Base-by-base conservation (phyloP, 2,797 vertebrate species). In the Tympanoctomys barrerae region DNA sequence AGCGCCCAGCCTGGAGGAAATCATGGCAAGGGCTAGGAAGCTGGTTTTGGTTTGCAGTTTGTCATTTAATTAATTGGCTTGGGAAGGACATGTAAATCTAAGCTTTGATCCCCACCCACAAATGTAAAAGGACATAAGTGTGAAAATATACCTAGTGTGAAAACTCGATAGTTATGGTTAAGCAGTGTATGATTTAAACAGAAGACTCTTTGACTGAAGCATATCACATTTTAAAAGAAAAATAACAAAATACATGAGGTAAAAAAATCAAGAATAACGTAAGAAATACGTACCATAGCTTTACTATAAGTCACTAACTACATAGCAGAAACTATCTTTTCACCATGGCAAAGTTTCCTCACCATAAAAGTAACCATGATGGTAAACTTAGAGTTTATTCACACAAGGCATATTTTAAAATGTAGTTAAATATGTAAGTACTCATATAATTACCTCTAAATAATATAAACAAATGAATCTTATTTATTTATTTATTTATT, bases 31-130 rank as follows among this genome's bases (percentile, higher is more conserved):
- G 52, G 61, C 21, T 13, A 92, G 75, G 49, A 57, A 90, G 80
- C 90, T 88, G 86, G 36, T 59, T 84, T 18, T 33, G 70, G 78
- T 28, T 36, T 82, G 86, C 71, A 66, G 77, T 94, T 78, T 93
- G 82, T 75, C 95, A 70, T 57, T 96, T 92, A 86, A 31, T 86
- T 84, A 73, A 24, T 18, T 79, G 52, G 61, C 62, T 66, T 64
- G 26, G 80, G 80, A 71, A 92, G 92, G 86, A 78, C n/a, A 86
- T 96, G 66, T 83, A 81, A 87, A 46, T 36, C 52, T 89, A 52
- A 64, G 13, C 54, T 78, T 68, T 93, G 52, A 26, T 82, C 82
- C 57, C 22, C 16, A 16, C 80, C 33, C 73, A 71, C 70, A 70
- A 64, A 88, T 42, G 24, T 83, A 86, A 94, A 92, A 54, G 12